Evolutionary conservation across 2,888 invertebrate genomes (phyloP), one percentile per base, ranked within the genome.

Genomic region (Zygaena filipendulae): DNA sequence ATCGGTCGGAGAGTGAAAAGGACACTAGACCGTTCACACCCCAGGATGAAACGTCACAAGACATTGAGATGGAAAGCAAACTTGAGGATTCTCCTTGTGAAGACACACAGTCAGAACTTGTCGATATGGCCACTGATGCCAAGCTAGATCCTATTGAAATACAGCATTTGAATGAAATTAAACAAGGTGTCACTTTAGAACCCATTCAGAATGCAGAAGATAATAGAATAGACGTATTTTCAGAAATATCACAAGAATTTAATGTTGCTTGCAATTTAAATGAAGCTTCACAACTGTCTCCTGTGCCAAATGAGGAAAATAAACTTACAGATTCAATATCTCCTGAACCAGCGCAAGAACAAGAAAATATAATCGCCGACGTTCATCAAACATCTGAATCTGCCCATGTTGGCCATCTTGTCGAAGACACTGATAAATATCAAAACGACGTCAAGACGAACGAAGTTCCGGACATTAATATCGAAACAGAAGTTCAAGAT

Each of bases 1-100:
- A 71, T 30, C 60, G 59, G 8, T 67, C 64, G 12, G 75, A 74
- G 36, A 64, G 68, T 36, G 71, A 70, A 30, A 63, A 58, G 36
- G 66, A 71, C 29, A 30, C 43, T 5, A 42, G 59, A 42, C 59
- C 43, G 11, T 42, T 53, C 30, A 63, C 70, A 22, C 68, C 74
- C 27, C 64, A 61, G 33, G 68, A 72, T 29, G 71, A 72, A 39
- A 52, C 42, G 11, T 62, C 64, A 26, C 68, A 75, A 34, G 69
- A 71, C 19, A 52, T 64, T 27, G 70, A 71, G 33, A 61, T 64
- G 54, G 68, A 67, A 30, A 59, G 50, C 32, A 67, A 66, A 46
- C 38, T 48, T 14, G 67, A 69, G 22, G 66, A 64, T 19, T 58
- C 59, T 6, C 59, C 59, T 8, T 39, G 46, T 30, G 47, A 44